phyloP scores from a whole-genome alignment of 2,888 invertebrate species.

The Drosophila melanocephala region DNA sequence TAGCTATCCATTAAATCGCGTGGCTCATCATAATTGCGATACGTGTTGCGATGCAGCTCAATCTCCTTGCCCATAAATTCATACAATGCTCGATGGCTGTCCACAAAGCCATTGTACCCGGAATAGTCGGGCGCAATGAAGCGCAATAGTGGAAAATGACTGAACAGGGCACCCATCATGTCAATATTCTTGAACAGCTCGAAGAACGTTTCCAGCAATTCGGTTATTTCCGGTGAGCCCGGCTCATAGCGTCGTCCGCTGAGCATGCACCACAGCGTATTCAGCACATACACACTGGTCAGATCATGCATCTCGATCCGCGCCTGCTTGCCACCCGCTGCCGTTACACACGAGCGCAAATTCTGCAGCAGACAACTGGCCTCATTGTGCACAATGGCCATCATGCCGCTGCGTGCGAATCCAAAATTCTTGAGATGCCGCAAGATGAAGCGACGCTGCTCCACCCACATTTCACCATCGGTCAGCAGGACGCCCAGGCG shows the following conservation, averaged over 20 bases:
- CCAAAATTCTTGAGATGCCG: conserved; percentile 93
- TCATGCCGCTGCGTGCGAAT: conserved; percentile 92
- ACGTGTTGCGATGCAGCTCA: conserved; percentile 89
- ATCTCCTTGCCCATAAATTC: conserved; percentile 90
- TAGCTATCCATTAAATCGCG: conserved; percentile 94
- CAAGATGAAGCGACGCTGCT: conserved; percentile 91
- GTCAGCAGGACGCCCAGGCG: conserved; percentile 90
- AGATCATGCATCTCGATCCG: conserved; percentile 90
- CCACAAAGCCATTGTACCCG: conserved; percentile 91
- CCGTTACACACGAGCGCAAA: conserved; percentile 80
- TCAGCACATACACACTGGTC: conserved; percentile 91
- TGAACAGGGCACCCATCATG: conserved; percentile 93
- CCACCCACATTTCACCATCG: conserved; percentile 90
- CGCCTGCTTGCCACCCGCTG: conserved; percentile 85
- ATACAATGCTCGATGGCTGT: conserved; percentile 90
- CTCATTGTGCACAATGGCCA: conserved; percentile 90
- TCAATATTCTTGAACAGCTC: conserved; percentile 91
- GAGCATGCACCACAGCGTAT: conserved; percentile 94
- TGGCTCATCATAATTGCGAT: conserved; percentile 87
- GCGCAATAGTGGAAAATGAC: conserved; percentile 91
- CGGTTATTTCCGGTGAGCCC: conserved; percentile 89
- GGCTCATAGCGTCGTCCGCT: conserved; percentile 91
- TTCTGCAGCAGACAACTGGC: conserved; percentile 88
- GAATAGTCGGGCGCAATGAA: conserved; percentile 91
- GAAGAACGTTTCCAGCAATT: conserved; percentile 89